These are phyloP conservation scores for Heterotilapia buettikoferi DNA, from an alignment of 2,113 vertebrate species.

Conservation along the genomic window DNA sequence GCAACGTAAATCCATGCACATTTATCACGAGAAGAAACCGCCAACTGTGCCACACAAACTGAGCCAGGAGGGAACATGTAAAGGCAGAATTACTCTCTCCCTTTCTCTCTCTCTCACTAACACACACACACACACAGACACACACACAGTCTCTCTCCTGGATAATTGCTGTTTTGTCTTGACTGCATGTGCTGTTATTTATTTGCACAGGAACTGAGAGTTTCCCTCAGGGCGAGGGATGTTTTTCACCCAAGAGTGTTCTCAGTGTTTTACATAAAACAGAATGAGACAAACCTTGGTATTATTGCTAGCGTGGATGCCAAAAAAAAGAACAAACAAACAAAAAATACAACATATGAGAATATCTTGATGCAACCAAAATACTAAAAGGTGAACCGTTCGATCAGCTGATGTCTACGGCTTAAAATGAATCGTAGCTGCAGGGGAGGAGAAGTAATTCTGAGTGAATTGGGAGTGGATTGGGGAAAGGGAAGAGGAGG, in stretches of 20 bases:
- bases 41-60: conserved; percentile 29
- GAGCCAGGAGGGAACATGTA: conserved; percentile 35
- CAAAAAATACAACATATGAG: neutral
- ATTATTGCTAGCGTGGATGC: neutral
- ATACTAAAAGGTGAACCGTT: neutral
- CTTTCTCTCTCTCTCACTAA: conserved; percentile 50
- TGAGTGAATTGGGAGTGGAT: neutral
- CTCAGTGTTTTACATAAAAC: neutral
- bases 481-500: neutral
- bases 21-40: neutral
- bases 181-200: conserved; percentile 56
- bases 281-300: neutral
- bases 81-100: conserved; percentile 40
- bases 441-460: neutral
- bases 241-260: conserved; percentile 20
- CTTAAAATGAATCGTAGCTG: neutral
- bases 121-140: neutral
- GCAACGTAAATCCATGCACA: conserved; percentile 8
- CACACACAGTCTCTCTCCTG: conserved; percentile 15
- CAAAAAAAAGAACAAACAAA: neutral
- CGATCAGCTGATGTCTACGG: neutral
- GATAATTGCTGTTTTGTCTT: conserved; percentile 82
- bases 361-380: neutral
- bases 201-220: conserved; percentile 65
- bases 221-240: conserved; percentile 43